Evolutionary conservation across 2,113 vertebrate species (phyloP).

Genomic region (Scolopax mira): DNA sequence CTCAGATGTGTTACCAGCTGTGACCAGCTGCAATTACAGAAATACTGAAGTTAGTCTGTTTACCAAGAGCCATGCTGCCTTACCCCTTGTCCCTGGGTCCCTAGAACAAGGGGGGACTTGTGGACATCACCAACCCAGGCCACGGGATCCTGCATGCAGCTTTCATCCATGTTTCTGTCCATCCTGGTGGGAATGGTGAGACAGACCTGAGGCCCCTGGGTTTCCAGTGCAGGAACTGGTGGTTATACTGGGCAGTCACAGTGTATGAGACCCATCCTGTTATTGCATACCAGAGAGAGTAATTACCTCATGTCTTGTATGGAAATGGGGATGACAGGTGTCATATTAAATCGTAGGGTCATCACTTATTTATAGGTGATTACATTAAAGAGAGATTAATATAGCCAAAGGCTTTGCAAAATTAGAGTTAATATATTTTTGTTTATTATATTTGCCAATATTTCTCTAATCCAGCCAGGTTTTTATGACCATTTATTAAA

Average conservation of each 20-base stretch:
- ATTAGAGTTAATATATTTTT: conserved; percentile 78
- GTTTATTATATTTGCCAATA: conserved; percentile 43
- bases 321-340: conserved; percentile 64
- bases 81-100: rapidly evolving
- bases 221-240: rapidly evolving
- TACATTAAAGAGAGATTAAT: conserved; percentile 81
- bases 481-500: conserved; percentile 43
- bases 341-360: conserved; percentile 70
- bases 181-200: background rate
- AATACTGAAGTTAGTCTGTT: background rate
- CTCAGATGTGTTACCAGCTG: background rate
- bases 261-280: background rate
- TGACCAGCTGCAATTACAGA: background rate
- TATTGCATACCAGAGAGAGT: background rate
- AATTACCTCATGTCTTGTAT: background rate
- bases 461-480: background rate
- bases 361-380: conserved; percentile 83
- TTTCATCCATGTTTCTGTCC: background rate
- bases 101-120: rapidly evolving
- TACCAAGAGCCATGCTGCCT: background rate
- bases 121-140: background rate
- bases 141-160: rapidly evolving
- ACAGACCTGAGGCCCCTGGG: rapidly evolving
- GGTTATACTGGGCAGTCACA: rapidly evolving
- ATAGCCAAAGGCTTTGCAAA: conserved; percentile 71